Conservation (phyloP, 2,797 vertebrate species). For the Todus mexicanus region DNA sequence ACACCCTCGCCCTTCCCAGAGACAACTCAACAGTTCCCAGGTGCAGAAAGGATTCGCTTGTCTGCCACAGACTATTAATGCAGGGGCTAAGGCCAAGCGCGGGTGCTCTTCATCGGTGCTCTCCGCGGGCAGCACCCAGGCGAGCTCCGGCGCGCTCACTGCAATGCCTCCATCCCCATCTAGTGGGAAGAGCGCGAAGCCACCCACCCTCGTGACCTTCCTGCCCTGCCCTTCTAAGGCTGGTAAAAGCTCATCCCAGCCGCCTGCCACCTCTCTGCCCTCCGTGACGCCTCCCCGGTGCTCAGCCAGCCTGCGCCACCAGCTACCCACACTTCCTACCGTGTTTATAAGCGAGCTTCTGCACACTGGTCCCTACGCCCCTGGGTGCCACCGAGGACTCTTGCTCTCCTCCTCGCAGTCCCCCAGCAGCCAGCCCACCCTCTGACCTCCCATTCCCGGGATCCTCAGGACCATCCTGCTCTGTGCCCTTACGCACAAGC, state of each 20-base stretch:
- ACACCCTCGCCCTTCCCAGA: background rate
- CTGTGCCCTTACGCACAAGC: accelerated
- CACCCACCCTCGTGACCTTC: accelerated
- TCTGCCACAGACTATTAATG: slow-evolving; percentile 28
- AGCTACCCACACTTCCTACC: too few species aligned
- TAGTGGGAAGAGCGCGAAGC: background rate
- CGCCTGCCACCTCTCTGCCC: background rate
- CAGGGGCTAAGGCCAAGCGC: accelerated
- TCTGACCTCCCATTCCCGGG: background rate
- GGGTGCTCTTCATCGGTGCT: too few species aligned
- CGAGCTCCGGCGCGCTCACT: accelerated
- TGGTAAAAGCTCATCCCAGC: background rate
- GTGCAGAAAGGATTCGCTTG: slow-evolving; percentile 29
- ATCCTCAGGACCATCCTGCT: background rate
- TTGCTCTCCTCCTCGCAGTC: background rate
- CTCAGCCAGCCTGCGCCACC: background rate
- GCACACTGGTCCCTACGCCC: background rate
- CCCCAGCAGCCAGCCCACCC: background rate
- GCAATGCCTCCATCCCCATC: slow-evolving; percentile 43
- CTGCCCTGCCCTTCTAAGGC: background rate
- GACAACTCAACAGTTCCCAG: background rate
- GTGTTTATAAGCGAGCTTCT: accelerated
- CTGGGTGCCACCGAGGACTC: background rate
- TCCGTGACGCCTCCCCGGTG: background rate
- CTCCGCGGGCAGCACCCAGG: accelerated